Percentiles rank a stretch among this genome's conserved stretches.
Evolutionary conservation across 2,113 vertebrate genomes (phyloP).

Genomic region (Vidua macroura): DNA sequence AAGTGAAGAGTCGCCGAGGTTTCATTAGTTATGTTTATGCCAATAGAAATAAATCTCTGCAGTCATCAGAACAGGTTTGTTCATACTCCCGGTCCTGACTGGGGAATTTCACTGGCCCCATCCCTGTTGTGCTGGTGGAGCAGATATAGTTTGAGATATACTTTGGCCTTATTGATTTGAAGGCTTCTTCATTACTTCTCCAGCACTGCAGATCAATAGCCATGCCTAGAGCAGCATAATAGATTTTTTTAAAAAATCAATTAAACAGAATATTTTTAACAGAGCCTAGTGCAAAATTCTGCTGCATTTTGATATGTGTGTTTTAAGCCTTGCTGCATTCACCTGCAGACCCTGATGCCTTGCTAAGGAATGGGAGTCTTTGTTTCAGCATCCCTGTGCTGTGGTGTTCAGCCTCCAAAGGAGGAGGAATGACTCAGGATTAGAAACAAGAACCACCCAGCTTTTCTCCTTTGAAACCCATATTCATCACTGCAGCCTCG

Average conservation of each 20-base stretch:
- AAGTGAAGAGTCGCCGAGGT: slow-evolving; percentile 58
- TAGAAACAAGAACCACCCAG: background rate
- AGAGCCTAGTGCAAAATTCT: slow-evolving; percentile 23
- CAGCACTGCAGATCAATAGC: slow-evolving; percentile 68
- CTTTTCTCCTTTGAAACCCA: slow-evolving; percentile 15
- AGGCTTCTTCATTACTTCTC: slow-evolving; percentile 74
- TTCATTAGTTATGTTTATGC: slow-evolving; percentile 75
- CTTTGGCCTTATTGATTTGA: slow-evolving; percentile 74
- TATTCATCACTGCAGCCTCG: background rate
- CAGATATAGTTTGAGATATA: slow-evolving; percentile 60
- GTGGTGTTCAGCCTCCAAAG: background rate
- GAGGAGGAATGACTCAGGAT: background rate
- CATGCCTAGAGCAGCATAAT: slow-evolving; percentile 68
- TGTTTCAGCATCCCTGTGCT: background rate
- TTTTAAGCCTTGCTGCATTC: background rate
- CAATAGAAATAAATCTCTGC: slow-evolving; percentile 69
- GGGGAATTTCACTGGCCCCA: slow-evolving; percentile 44
- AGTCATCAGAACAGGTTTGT: slow-evolving; percentile 21
- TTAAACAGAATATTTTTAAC: slow-evolving; percentile 69
- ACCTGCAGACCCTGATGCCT: background rate
- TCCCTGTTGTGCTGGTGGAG: slow-evolving; percentile 40
- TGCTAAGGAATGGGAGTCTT: background rate
- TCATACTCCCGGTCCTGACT: background rate
- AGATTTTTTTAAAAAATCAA: slow-evolving; percentile 74
- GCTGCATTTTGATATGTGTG: background rate